phyloP scores from a whole-genome alignment of 2,113 vertebrate genomes.

The Himantopus leucocephalus region DNA sequence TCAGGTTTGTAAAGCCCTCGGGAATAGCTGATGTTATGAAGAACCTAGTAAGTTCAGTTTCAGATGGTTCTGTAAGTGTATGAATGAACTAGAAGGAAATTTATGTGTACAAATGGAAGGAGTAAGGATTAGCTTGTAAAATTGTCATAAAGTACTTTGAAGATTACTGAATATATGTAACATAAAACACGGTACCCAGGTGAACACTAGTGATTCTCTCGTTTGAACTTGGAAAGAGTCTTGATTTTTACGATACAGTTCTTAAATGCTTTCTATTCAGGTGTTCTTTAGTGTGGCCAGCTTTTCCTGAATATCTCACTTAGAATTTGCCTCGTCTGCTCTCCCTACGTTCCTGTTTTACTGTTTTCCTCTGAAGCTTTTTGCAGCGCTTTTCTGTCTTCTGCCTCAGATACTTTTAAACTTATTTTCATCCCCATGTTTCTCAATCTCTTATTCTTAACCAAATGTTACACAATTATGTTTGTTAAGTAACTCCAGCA shows the following conservation, averaged over 20 bases:
- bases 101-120: background rate
- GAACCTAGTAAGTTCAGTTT: background rate
- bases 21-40: background rate
- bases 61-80: background rate
- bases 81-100: background rate
- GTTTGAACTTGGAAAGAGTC: background rate
- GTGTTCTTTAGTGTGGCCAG: background rate
- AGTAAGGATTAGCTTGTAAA: background rate
- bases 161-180: background rate
- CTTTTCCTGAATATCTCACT: background rate
- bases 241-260: background rate
- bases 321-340: background rate
- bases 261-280: background rate
- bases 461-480: background rate
- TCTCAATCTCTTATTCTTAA: background rate
- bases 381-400: background rate
- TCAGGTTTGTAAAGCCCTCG: background rate
- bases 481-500: fast-evolving
- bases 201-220: background rate
- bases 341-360: background rate
- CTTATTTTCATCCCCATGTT: background rate
- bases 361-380: conserved; percentile 1
- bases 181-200: background rate
- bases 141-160: background rate
- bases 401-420: background rate